These are phyloP conservation scores for Corythornis madagascariensis DNA, from an alignment of 2,113 vertebrate genomes.

Conservation along the genomic window DNA sequence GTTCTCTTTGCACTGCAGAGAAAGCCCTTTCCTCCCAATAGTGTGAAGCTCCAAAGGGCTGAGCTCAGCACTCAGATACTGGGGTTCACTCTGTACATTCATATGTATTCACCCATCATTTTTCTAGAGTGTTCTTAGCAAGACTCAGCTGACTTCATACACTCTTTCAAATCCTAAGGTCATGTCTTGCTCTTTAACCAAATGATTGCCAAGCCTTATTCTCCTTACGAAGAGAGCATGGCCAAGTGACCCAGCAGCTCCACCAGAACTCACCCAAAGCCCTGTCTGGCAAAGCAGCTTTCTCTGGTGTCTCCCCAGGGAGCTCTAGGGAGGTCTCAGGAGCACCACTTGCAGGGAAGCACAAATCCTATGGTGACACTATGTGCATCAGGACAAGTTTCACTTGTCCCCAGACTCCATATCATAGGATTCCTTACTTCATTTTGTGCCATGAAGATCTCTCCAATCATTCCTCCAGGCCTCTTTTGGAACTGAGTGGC, in stretches of 20 bases:
- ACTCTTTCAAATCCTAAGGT: not conserved
- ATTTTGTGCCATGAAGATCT: not conserved
- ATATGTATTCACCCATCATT: not conserved
- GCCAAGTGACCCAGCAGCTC: not conserved
- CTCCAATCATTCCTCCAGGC: not conserved
- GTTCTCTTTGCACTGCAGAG: not conserved
- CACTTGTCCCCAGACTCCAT: not conserved
- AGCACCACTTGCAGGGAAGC: not conserved
- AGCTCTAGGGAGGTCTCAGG: not conserved
- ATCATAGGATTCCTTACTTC: not conserved
- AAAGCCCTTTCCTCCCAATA: not conserved
- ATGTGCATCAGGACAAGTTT: not conserved
- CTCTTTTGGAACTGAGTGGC: not conserved
- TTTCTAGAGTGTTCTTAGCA: not conserved
- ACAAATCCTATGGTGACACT: not conserved
- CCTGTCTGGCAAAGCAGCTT: not conserved
- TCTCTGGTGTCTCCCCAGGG: not conserved
- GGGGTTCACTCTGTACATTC: not conserved
- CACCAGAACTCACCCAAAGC: not conserved
- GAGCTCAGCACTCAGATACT: not conserved
- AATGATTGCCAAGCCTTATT: not conserved
- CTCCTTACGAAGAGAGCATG: not conserved
- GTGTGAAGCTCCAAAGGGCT: not conserved
- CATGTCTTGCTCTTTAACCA: not conserved
- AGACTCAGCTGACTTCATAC: not conserved